Evolutionary conservation across 2,888 invertebrate species (phyloP).

Genomic region (Atrina japonica): DNA sequence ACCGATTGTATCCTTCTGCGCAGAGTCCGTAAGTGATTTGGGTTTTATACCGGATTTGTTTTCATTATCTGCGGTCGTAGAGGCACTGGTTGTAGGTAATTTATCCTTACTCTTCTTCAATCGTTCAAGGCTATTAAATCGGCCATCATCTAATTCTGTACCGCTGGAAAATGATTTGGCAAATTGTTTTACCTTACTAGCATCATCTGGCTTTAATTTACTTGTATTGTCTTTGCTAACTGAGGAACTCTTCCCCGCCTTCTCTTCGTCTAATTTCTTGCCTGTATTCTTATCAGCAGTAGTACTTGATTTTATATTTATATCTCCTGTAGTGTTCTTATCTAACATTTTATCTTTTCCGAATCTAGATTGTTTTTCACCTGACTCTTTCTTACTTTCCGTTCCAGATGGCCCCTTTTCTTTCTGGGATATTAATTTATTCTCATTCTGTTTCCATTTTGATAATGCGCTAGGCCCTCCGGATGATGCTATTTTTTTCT

Average conservation of each 20-base stretch:
- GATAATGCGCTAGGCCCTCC: slow-evolving; percentile 24
- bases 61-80: slow-evolving; percentile 13
- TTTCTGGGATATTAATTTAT: slow-evolving; percentile 12
- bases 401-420: slow-evolving; percentile 22
- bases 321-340: not conserved
- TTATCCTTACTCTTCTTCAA: slow-evolving; percentile 26
- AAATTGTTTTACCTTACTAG: slow-evolving; percentile 33
- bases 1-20: slow-evolving; percentile 15
- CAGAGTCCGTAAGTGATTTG: slow-evolving; percentile 4
- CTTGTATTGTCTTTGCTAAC: slow-evolving; percentile 18
- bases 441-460: slow-evolving; percentile 22
- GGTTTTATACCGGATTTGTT: slow-evolving; percentile 27
- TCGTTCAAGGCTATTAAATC: slow-evolving; percentile 39
- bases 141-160: slow-evolving; percentile 28
- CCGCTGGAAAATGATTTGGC: slow-evolving; percentile 19
- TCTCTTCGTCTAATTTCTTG: slow-evolving; percentile 2
- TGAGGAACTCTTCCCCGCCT: slow-evolving; percentile 4
- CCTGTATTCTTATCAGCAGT: slow-evolving; percentile 17
- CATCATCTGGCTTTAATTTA: slow-evolving; percentile 29
- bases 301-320: slow-evolving; percentile 20
- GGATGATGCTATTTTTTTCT: not conserved
- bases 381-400: slow-evolving; percentile 7
- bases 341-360: not conserved
- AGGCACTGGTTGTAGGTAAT: slow-evolving; percentile 18
- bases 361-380: not conserved